Evolutionary conservation across 1,140 invertebrate species (phyloP), one percentile per base, ranked within the genome.

Genomic region (Diploscapter pachys): DNA sequence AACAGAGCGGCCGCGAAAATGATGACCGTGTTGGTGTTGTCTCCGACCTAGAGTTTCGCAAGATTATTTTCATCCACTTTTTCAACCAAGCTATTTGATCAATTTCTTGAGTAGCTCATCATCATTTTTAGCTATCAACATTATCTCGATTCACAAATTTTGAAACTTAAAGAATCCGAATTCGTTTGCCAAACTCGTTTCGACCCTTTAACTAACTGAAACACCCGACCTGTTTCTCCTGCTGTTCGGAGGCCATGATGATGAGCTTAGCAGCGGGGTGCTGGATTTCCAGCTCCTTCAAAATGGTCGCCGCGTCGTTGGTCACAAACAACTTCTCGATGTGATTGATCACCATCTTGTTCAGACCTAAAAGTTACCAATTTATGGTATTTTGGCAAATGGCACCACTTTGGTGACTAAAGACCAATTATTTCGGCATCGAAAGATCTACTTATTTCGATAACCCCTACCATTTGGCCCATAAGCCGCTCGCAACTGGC

Each of bases 271-370:
- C 97, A 64, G 96, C 96, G 68, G 96, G 97, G 88, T 99, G 96
- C 87, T 98, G 94, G 57, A 99, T 89, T 87, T 98, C 94, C 11
- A 98, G 87, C 86, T 98, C 94, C 78, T 91, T 90, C 70, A 99
- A 92, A 72, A 99, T 99, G 0, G 96, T 98, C 0, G 93, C 96
- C 61, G 96, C 97, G 90, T 99, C 97, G 88, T 93, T 98, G 0
- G 97, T 99, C 2, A 99, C 93, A 89, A 98, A 99, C 72, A 98
- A 89, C 85, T 99, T 99, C 82, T 98, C 96, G 78, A 99, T 89
- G 84, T 98, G 95, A 88, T 99, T 99, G 55, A 99, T 98, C 5
- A 99, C 91, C 92, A 99, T 98, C 89, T 99, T 99, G 86, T 98
- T 99, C 92, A 98, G 96, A 13, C 96, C 96, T 90, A 92, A 49